Conservation (phyloP, 2,888 invertebrate species). For the Limnephilus lunatus region DNA sequence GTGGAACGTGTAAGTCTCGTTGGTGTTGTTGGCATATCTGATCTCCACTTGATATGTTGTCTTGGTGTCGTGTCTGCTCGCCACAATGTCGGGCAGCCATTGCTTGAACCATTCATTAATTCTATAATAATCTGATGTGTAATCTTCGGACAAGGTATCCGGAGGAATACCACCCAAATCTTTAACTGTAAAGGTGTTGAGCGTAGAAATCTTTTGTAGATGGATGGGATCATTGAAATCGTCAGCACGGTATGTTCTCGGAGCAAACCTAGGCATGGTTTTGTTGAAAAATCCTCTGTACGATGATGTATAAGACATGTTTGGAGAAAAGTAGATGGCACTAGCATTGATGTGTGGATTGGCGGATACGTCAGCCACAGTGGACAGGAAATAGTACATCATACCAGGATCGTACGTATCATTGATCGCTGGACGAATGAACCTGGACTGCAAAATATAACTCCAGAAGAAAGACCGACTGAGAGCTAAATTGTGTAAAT, state of each 20-base stretch:
- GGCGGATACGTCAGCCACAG: slow-evolving; percentile 95
- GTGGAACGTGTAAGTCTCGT: slow-evolving; percentile 97
- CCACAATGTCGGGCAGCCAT: slow-evolving; percentile 94
- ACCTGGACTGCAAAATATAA: slow-evolving; percentile 93
- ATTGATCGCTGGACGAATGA: slow-evolving; percentile 92
- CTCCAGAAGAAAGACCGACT: slow-evolving; percentile 97
- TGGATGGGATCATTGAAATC: slow-evolving; percentile 98
- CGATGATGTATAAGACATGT: slow-evolving; percentile 95
- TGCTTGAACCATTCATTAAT: slow-evolving; percentile 95
- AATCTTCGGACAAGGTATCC: slow-evolving; percentile 89
- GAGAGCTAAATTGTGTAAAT: slow-evolving; percentile 83
- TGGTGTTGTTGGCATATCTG: slow-evolving; percentile 94
- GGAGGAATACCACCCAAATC: slow-evolving; percentile 92
- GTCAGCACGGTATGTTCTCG: slow-evolving; percentile 92
- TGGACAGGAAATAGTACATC: slow-evolving; percentile 97
- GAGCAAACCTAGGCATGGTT: slow-evolving; percentile 95
- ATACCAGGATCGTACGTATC: slow-evolving; percentile 97
- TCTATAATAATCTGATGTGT: slow-evolving; percentile 92
- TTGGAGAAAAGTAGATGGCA: slow-evolving; percentile 95
- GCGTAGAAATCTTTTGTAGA: slow-evolving; percentile 94
- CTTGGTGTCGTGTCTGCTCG: slow-evolving; percentile 91
- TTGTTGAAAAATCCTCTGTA: slow-evolving; percentile 97
- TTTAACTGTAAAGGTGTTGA: slow-evolving; percentile 79
- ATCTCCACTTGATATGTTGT: slow-evolving; percentile 96
- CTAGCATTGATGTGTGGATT: slow-evolving; percentile 95